These are phyloP conservation scores for Chymomyza procnemis DNA, from an alignment of 2,888 invertebrate genomes.

Conservation along the genomic window DNA sequence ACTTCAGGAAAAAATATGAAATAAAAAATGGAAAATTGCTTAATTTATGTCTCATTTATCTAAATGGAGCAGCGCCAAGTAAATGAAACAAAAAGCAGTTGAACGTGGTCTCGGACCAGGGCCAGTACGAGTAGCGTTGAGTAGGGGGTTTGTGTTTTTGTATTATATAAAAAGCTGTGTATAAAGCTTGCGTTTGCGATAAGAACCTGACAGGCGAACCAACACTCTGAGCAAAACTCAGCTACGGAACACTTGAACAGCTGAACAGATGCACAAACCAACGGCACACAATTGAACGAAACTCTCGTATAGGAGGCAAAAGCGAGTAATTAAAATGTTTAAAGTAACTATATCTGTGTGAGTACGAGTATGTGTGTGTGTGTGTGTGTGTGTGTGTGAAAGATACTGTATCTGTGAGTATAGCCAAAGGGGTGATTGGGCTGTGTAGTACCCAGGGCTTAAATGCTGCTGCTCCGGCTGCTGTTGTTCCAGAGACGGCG, in stretches of 20 bases:
- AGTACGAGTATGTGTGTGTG: background rate
- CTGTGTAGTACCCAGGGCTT: constrained; percentile 9
- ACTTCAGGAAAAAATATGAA: background rate
- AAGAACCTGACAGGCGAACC: constrained; percentile 48
- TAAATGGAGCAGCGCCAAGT: constrained; percentile 64
- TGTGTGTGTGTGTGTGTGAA: background rate
- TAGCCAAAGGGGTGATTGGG: background rate
- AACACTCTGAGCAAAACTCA: background rate
- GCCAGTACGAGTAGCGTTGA: background rate
- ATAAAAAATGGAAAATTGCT: constrained; percentile 56
- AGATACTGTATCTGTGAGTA: background rate
- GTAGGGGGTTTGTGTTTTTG: background rate
- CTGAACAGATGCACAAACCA: background rate
- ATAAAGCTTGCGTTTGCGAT: constrained; percentile 52
- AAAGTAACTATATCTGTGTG: background rate
- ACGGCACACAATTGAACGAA: background rate
- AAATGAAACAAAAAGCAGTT: constrained; percentile 9
- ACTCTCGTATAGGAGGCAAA: background rate
- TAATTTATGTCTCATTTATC: constrained; percentile 72
- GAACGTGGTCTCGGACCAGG: background rate
- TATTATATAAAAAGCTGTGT: constrained; percentile 20
- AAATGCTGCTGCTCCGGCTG: background rate
- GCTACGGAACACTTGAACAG: background rate
- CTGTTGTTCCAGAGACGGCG: background rate
- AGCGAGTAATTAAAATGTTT: constrained; percentile 22